These are phyloP conservation scores for Guaruba guarouba DNA, from an alignment of 2,113 vertebrate genomes.

Conservation along the genomic window DNA sequence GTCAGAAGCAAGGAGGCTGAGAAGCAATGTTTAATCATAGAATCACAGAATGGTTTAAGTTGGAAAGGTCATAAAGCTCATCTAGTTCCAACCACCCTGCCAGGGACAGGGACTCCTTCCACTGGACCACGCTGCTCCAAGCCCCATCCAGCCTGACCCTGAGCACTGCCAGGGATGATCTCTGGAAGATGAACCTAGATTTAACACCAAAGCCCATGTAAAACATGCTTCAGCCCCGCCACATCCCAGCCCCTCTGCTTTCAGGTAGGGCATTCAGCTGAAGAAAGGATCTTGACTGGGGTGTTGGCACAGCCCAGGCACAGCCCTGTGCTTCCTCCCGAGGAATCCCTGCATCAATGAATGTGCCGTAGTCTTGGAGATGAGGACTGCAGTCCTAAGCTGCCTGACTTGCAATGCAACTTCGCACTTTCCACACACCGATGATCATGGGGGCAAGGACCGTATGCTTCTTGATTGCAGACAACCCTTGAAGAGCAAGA, in stretches of 20 bases:
- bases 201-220: not conserved
- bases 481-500: not conserved
- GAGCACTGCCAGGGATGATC: not conserved
- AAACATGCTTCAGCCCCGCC: not conserved
- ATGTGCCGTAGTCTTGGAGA: not conserved
- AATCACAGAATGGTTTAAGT: not conserved
- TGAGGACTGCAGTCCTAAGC: not conserved
- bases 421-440: not conserved
- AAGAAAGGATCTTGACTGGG: not conserved
- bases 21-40: not conserved
- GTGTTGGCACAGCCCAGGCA: not conserved
- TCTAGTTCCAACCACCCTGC: not conserved
- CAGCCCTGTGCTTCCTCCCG: not conserved
- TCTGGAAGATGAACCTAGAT: not conserved
- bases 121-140: not conserved
- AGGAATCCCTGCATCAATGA: not conserved
- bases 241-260: not conserved
- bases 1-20: not conserved
- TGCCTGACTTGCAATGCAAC: not conserved
- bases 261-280: rapidly evolving
- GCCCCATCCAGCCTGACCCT: not conserved
- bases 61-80: not conserved
- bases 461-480: not conserved
- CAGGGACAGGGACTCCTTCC: not conserved
- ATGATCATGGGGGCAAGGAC: not conserved